phyloP scores from a whole-genome alignment of 1,140 invertebrate species.

The Rhagoletis pomonella region DNA sequence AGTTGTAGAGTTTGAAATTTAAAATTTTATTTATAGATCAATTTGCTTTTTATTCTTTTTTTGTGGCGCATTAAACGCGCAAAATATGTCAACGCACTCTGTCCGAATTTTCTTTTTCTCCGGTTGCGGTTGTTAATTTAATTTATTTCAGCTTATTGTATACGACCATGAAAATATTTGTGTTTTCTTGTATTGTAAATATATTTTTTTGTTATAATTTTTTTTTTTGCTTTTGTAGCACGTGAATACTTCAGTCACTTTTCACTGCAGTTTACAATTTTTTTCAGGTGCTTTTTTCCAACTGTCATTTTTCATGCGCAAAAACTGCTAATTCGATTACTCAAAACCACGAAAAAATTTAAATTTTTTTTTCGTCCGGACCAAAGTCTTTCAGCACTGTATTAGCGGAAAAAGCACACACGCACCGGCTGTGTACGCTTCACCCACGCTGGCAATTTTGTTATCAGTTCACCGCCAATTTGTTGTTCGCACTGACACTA shows the following conservation, averaged over 20 bases:
- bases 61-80: neutral
- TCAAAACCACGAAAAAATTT: neutral
- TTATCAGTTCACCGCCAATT: conserved; percentile 33
- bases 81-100: conserved; percentile 34
- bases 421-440: neutral
- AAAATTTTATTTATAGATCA: neutral
- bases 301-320: neutral
- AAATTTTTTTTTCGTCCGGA: too few relatives aligned
- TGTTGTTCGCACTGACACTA: neutral
- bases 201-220: neutral
- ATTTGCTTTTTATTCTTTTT: neutral
- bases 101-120: neutral
- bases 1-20: too few relatives aligned
- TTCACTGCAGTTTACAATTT: neutral
- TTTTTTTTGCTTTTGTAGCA: neutral
- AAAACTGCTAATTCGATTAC: too few relatives aligned
- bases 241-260: neutral
- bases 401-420: too few relatives aligned
- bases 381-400: too few relatives aligned
- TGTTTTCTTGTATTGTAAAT: neutral
- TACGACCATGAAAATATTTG: neutral
- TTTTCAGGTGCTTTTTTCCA: neutral
- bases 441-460: neutral
- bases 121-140: neutral
- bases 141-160: conserved; percentile 7